These are phyloP conservation scores for Coptotermes formosanus DNA, from an alignment of 1,140 invertebrate genomes.

Conservation along the genomic window DNA sequence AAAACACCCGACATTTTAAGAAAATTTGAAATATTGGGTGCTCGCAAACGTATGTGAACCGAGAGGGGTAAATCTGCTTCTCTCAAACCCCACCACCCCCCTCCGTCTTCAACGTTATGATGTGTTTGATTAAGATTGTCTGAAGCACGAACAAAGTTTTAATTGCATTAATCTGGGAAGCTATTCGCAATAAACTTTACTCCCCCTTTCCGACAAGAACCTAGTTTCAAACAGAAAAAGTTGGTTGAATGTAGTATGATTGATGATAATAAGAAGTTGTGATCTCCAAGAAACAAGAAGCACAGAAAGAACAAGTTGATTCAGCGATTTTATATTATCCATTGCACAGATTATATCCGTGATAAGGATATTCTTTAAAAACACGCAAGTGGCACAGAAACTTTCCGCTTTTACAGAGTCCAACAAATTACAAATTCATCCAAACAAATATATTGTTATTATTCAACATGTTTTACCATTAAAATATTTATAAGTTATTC, in stretches of 20 bases:
- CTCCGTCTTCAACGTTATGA: not conserved
- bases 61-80: not conserved
- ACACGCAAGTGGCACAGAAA: too few species aligned
- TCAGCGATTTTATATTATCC: not conserved
- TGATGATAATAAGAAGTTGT: not conserved
- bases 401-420: too few species aligned
- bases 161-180: not conserved
- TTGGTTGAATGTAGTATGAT: not conserved
- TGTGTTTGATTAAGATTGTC: not conserved
- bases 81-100: too few species aligned
- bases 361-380: too few species aligned
- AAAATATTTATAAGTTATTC: too few species aligned
- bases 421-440: too few species aligned
- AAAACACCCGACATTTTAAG: not conserved
- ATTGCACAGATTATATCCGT: too few species aligned
- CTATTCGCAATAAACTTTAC: not conserved
- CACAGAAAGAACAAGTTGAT: not conserved
- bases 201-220: not conserved
- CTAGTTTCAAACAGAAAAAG: not conserved
- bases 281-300: not conserved
- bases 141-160: constrained; percentile 1
- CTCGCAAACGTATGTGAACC: not conserved
- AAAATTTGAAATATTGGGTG: not conserved
- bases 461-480: too few species aligned
- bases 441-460: too few species aligned